Conservation (phyloP, 2,113 vertebrate species). For the Mormyrus lacerda region DNA sequence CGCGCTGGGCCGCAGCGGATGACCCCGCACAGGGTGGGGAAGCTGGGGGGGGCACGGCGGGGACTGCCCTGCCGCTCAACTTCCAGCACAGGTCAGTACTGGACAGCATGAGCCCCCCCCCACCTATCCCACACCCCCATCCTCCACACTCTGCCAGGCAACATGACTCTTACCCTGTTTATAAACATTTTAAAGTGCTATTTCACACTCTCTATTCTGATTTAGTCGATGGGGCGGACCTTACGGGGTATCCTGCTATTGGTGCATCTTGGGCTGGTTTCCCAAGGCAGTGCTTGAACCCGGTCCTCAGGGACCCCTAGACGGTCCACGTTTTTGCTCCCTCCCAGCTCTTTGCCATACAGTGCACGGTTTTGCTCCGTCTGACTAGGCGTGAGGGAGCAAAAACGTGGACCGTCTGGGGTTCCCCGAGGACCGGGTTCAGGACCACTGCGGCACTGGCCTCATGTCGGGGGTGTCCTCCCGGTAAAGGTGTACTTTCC, state of each 20-base stretch:
- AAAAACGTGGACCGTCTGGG: background rate
- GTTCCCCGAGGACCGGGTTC: background rate
- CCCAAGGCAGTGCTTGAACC: background rate
- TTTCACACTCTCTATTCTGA: background rate
- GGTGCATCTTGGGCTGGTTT: background rate
- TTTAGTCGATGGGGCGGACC: background rate
- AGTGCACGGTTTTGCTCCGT: too few relatives aligned
- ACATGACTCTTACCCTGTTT: background rate
- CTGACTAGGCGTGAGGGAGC: background rate
- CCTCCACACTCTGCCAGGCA: background rate
- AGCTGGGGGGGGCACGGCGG: slow-evolving; percentile 67
- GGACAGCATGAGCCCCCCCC: slow-evolving; percentile 60
- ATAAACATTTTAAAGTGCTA: background rate
- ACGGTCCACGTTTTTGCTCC: background rate
- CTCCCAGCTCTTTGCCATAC: background rate
- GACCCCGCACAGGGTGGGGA: slow-evolving; percentile 66
- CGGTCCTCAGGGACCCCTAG: background rate
- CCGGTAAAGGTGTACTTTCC: background rate
- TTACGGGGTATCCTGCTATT: background rate
- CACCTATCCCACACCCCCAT: slow-evolving; percentile 36
- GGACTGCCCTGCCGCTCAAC: slow-evolving; percentile 70
- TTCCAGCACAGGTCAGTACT: slow-evolving; percentile 73
- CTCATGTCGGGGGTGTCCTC: background rate
- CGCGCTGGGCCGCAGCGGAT: slow-evolving; percentile 63
- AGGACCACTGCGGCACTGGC: background rate